Base-by-base conservation (phyloP, 92 coral and sea anemone genomes). In the Chrysogorgia sp. region DNA sequence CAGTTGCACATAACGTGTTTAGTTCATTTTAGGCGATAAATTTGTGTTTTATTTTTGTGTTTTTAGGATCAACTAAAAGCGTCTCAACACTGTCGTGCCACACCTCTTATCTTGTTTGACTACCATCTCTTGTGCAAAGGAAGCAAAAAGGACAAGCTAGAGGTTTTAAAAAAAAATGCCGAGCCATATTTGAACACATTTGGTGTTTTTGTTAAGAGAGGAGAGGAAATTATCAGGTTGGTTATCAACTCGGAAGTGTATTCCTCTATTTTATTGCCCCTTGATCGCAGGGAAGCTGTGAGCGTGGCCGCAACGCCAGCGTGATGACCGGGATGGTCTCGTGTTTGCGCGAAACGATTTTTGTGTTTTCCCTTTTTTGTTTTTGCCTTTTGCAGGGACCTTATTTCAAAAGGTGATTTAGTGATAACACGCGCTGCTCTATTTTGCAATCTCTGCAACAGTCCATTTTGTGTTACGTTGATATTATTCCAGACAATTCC, bases 101-200 rank as follows among this genome's bases (percentile, higher is more conserved):
- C 98, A 15, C 89, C 93, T 56, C 90, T 93, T 89, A 93, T 93
- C 50, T 90, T 96, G 43, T 93, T 91, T 82, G 98, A 93, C 75
- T 93, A 89, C 68, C 98, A 93, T 63, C 90, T 88, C 50, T 80
- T 87, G 75, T 90, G 94, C 41, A 85, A 86, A 50, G 97, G 97
- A 34, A 96, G 97, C 47, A 76, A 86, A 55, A 22, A 83, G 26
- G 90, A 89, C 58, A 93, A 89, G 45, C 81, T 93, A 13, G 76
- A 74, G 14, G 79, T 81, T 33, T 80, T 93, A 40, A 89, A 67
- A 82, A 92, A 91, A 9, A 93, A 93, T 59, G 98, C 98, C 0
- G 79, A 87, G 32, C 94, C 90, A 5, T 93, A 86, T 14, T 58
- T 93, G 35, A 83, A 87, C 22, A 81, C 89, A 43, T 89, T 90